phyloP scores from a whole-genome alignment of 2,888 invertebrate genomes.

The Fragum fragum region DNA sequence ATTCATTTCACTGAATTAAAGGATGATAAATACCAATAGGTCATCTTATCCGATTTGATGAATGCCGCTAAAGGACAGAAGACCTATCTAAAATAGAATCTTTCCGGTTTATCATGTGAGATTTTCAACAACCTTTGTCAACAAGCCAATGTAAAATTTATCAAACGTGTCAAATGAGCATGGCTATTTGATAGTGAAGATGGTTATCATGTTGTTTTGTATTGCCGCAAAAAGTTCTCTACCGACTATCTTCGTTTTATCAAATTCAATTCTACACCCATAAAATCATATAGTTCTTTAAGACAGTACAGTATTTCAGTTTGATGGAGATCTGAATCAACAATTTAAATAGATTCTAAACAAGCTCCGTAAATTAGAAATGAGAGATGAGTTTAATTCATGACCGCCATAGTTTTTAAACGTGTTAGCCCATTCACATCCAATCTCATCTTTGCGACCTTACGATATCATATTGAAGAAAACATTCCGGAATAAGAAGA shows the following conservation, averaged over 20 bases:
- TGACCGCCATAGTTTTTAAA: too few relatives aligned
- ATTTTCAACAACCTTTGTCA: slow-evolving; percentile 9
- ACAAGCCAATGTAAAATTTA: slow-evolving; percentile 9
- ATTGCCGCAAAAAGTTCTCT: slow-evolving; percentile 9
- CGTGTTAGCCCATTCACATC: too few relatives aligned
- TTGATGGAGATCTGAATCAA: not conserved
- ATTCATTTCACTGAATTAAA: too few relatives aligned
- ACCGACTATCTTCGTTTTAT: not conserved
- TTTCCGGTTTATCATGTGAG: slow-evolving; percentile 6
- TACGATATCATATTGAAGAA: too few relatives aligned
- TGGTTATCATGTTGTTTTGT: slow-evolving; percentile 16
- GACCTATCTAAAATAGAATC: slow-evolving; percentile 27
- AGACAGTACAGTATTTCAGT: not conserved
- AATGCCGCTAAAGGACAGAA: slow-evolving; percentile 7
- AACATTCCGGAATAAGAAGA: too few relatives aligned
- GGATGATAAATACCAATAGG: too few relatives aligned
- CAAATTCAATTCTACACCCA: not conserved
- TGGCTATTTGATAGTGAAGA: slow-evolving; percentile 7
- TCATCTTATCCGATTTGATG: slow-evolving; percentile 27
- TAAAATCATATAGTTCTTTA: not conserved
- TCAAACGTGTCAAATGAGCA: slow-evolving; percentile 24
- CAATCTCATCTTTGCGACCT: too few relatives aligned
- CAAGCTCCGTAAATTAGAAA: not conserved
- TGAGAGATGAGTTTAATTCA: not conserved
- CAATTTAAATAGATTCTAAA: not conserved